Conservation (phyloP, 2,797 vertebrate genomes). For the Hydrolagus colliei region DNA sequence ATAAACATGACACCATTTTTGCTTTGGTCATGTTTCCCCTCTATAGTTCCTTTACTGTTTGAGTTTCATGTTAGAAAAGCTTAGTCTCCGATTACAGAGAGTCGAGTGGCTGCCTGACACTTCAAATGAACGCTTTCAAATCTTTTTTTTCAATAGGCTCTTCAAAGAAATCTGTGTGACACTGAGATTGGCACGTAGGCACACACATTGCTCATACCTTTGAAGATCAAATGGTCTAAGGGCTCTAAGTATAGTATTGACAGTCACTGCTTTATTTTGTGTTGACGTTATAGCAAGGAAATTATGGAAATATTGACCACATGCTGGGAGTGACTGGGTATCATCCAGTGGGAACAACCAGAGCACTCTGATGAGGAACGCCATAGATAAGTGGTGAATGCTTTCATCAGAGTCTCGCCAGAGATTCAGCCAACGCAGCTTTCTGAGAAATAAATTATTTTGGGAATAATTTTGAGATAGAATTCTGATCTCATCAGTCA, state of each 20-base stretch:
- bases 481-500: not conserved
- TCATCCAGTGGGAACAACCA: not conserved
- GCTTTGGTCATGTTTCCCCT: not conserved
- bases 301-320: not conserved
- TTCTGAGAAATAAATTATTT: not conserved
- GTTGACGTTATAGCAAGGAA: not conserved
- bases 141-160: not conserved
- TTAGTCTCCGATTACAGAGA: not conserved
- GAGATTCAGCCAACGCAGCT: not conserved
- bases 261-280: not conserved
- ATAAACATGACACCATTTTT: not conserved
- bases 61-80: not conserved
- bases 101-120: not conserved
- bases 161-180: not conserved
- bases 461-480: conserved; percentile 6
- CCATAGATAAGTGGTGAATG: not conserved
- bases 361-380: not conserved
- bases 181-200: not conserved
- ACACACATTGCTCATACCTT: not conserved
- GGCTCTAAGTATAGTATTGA: not conserved
- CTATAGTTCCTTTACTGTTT: not conserved
- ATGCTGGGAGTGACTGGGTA: not conserved
- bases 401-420: not conserved
- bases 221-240: conserved; percentile 8
- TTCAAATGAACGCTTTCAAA: not conserved